Percentiles rank a stretch among this genome's conserved stretches.
These are phyloP conservation scores for Drosophila pallidifrons DNA, from an alignment of 1,140 invertebrate genomes.

Conservation along the genomic window DNA sequence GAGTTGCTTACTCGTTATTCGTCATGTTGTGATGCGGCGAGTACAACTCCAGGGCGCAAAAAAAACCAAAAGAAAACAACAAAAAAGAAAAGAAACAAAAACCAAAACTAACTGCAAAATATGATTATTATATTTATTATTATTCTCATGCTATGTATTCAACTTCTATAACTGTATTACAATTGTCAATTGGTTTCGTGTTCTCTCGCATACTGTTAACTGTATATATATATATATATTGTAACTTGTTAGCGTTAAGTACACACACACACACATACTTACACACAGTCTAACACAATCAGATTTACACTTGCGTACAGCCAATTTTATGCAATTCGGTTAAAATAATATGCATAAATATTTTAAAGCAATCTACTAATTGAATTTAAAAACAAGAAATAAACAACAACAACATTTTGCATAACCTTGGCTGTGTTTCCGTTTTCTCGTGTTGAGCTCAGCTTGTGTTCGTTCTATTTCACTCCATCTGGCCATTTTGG, in stretches of 20 bases:
- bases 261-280: conserved; percentile 12
- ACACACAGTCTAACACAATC: background rate
- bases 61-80: conserved; percentile 3
- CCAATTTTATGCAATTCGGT: background rate
- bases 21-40: conserved; percentile 61
- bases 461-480: background rate
- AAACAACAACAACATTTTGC: background rate
- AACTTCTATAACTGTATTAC: conserved; percentile 33
- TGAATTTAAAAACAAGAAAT: too few species aligned
- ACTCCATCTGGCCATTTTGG: background rate
- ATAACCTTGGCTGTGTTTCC: background rate
- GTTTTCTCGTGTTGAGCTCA: conserved; percentile 6
- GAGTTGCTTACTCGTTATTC: conserved; percentile 52
- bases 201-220: conserved; percentile 17
- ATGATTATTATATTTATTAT: conserved; percentile 5
- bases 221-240: conserved; percentile 31
- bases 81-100: conserved; percentile 1
- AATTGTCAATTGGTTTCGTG: conserved; percentile 52
- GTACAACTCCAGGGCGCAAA: conserved; percentile 59
- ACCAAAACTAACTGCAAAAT: conserved; percentile 7
- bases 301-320: background rate
- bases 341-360: background rate
- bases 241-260: conserved; percentile 41
- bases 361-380: too few species aligned
- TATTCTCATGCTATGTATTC: conserved; percentile 16